Evolutionary conservation across 1,140 invertebrate genomes (phyloP).

Genomic region (Heliconius himera): DNA sequence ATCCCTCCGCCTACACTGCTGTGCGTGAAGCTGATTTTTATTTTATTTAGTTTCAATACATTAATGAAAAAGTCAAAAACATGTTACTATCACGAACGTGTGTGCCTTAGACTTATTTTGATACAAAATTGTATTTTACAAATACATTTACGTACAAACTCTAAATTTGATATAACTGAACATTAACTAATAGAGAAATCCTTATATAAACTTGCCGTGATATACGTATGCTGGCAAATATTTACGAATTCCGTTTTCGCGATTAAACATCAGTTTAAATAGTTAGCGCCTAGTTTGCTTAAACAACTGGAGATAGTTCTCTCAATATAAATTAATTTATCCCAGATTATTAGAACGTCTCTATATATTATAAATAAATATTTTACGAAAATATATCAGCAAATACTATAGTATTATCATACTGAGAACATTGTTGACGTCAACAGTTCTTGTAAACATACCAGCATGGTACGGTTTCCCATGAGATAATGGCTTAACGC

Average conservation of each 20-base stretch:
- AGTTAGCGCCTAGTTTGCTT: not conserved
- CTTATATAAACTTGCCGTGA: not conserved
- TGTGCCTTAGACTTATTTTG: not conserved
- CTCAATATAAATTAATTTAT: not conserved
- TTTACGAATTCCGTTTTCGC: not conserved
- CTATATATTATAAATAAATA: too few species aligned
- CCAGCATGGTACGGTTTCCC: conserved; percentile 21
- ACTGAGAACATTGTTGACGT: conserved; percentile 23
- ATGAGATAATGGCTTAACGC: conserved; percentile 17
- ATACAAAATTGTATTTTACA: not conserved
- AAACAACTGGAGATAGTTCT: not conserved
- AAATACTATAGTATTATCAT: not conserved
- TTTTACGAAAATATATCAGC: not conserved
- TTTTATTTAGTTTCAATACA: too few species aligned
- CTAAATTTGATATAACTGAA: not conserved
- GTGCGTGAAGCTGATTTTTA: too few species aligned
- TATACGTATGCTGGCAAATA: not conserved
- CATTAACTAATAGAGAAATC: not conserved
- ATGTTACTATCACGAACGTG: not conserved
- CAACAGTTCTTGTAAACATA: conserved; percentile 22
- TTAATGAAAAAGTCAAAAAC: not conserved
- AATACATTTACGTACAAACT: not conserved
- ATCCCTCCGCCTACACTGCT: too few species aligned
- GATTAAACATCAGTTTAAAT: not conserved
- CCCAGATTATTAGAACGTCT: not conserved